Evolutionary conservation across 2,888 invertebrate genomes (phyloP).

Genomic region (Polia nebulosa): DNA sequence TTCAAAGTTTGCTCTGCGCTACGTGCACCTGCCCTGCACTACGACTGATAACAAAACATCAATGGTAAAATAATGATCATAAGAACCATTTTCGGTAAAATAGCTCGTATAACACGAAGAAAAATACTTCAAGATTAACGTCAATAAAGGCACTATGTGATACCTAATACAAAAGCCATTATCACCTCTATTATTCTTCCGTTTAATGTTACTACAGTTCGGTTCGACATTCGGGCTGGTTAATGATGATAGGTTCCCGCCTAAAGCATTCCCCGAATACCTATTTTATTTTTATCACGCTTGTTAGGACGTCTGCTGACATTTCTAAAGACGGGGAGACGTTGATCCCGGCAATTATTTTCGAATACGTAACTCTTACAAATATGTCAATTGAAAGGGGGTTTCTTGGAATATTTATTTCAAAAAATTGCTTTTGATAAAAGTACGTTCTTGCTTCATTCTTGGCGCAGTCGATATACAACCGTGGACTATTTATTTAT

Average conservation of each 20-base stretch:
- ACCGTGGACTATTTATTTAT: too few species aligned
- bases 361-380: conserved; percentile 39
- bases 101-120: too few species aligned
- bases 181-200: conserved; percentile 52
- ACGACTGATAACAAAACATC: neutral
- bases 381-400: conserved; percentile 26
- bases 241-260: conserved; percentile 57
- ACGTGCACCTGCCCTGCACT: neutral
- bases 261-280: conserved; percentile 47
- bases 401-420: conserved; percentile 1
- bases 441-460: neutral
- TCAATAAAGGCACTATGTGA: conserved; percentile 15
- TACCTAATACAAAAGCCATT: conserved; percentile 45
- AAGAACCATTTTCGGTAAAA: too few species aligned
- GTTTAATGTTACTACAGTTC: conserved; percentile 43
- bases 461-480: neutral
- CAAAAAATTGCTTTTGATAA: conserved; percentile 1
- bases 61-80: neutral
- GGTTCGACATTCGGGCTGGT: conserved; percentile 31
- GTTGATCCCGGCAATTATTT: conserved; percentile 51
- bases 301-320: conserved; percentile 36
- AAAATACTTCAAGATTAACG: conserved; percentile 10
- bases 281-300: conserved; percentile 59
- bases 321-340: conserved; percentile 30
- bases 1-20: neutral